These are phyloP conservation scores for Minunthozetes semirufus DNA, from an alignment of 2,888 invertebrate species.

Conservation along the genomic window DNA sequence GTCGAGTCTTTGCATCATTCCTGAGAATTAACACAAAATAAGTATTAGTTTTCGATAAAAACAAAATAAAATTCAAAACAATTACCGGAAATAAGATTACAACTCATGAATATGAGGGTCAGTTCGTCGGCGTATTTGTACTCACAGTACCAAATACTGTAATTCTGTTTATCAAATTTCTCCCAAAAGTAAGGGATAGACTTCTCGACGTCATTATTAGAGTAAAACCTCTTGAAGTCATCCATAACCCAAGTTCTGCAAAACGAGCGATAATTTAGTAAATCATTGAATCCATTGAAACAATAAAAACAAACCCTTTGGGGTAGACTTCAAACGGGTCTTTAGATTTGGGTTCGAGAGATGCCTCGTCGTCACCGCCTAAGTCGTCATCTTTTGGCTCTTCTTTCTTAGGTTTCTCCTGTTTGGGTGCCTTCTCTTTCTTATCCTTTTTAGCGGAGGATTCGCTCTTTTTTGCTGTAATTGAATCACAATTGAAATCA, in stretches of 20 bases:
- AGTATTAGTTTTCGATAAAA: no score
- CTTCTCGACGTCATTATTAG: slow-evolving; percentile 85
- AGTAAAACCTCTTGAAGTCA: slow-evolving; percentile 93
- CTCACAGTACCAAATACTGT: slow-evolving; percentile 94
- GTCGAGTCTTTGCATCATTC: slow-evolving; percentile 96
- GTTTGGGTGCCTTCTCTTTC: slow-evolving; percentile 44
- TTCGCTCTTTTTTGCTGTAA: slow-evolving; percentile 58
- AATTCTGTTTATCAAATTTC: slow-evolving; percentile 90
- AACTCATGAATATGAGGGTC: slow-evolving; percentile 90
- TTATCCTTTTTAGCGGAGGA: slow-evolving; percentile 44
- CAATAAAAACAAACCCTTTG: slow-evolving; percentile 57
- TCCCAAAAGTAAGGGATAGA: slow-evolving; percentile 98
- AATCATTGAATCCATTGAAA: not conserved
- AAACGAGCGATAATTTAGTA: slow-evolving; percentile 40
- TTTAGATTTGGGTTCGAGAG: slow-evolving; percentile 71
- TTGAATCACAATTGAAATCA: not conserved
- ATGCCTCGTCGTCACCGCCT: slow-evolving; percentile 50
- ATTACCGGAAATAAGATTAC: slow-evolving; percentile 85
- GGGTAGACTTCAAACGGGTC: slow-evolving; percentile 88
- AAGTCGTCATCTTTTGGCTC: slow-evolving; percentile 55
- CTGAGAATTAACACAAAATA: slow-evolving; percentile 52
- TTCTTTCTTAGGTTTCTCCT: slow-evolving; percentile 45
- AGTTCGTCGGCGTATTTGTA: slow-evolving; percentile 94
- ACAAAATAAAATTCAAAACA: slow-evolving; percentile 25
- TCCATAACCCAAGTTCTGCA: slow-evolving; percentile 83